phyloP scores from a whole-genome alignment of 2,888 invertebrate genomes.

The Cheilosia grossa region DNA sequence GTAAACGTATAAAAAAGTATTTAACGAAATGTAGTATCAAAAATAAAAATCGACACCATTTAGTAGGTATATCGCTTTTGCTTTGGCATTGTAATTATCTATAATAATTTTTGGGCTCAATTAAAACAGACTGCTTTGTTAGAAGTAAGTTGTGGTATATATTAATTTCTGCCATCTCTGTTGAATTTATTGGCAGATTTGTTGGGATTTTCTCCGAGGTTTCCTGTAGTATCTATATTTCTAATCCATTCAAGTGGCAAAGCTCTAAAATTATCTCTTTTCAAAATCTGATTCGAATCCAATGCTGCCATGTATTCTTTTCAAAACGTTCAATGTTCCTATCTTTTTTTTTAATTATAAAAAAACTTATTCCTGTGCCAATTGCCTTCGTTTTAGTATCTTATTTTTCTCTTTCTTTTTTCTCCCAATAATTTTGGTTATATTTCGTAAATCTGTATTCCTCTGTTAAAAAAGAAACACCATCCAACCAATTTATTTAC shows the following conservation, averaged over 20 bases:
- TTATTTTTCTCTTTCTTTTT: background rate
- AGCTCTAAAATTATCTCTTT: background rate
- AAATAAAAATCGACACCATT: constrained; percentile 3
- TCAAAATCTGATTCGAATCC: background rate
- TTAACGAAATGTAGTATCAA: constrained; percentile 19
- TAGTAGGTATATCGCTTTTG: constrained; percentile 42
- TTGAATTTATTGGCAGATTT: constrained; percentile 40
- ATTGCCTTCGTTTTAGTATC: constrained; percentile 34
- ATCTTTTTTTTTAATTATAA: background rate
- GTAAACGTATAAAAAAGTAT: background rate
- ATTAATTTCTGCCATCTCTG: constrained; percentile 12
- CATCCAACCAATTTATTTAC: constrained; percentile 19
- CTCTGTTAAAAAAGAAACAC: constrained; percentile 10
- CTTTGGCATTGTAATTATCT: constrained; percentile 34
- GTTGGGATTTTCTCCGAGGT: constrained; percentile 62
- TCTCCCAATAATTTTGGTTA: background rate
- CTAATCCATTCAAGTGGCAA: background rate
- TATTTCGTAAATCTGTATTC: constrained; percentile 4
- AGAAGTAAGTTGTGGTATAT: background rate
- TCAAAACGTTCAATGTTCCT: background rate
- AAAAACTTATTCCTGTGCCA: constrained; percentile 44
- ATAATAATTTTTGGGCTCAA: constrained; percentile 16
- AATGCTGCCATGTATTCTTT: background rate
- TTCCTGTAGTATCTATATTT: background rate
- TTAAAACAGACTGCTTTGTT: background rate